Base-by-base conservation (phyloP, 1,140 invertebrate species). In the Doryteuthis pealeii region DNA sequence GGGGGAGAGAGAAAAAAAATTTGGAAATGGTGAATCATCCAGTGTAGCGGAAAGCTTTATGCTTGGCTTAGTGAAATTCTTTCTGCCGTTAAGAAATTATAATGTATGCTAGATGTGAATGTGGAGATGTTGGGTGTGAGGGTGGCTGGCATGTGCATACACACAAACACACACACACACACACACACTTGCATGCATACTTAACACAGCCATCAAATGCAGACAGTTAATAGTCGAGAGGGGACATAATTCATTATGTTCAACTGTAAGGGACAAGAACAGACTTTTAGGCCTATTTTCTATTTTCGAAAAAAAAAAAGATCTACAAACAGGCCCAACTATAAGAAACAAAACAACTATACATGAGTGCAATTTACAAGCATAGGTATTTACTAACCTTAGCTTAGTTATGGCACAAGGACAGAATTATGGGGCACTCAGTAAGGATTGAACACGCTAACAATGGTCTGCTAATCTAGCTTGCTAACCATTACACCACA, bases 31-130 rank as follows among this genome's bases (percentile, higher is more conserved):
- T 62, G 54, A 62, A 62, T 62, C 54, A 62, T 62, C 22, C 54
- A 62, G 54, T 62, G 54, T 62, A 62, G 54, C 26, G 54, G 54
- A 62, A 62, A 62, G 54, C 22, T 62, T 62, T 62, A 22, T 62
- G 54, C 54, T 62, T 62, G 54, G 54, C 54, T 62, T 22, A 28
- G 54, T 62, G 54, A 62, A 62, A 62, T 62, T 62, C 54, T 62
- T 62, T 62, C 54, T 62, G 22, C 54, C 26, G 54, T 62, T 62
- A 62, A 62, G 54, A 62, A 62, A 62, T 62, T 62, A 22, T 62
- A 62, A 62, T 62, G 54, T 62, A 62, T 62, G 54, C 54, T 62
- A 62, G 54, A 62, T 62, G 54, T 28, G 18, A 62, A 28, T 18
- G 18, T 15, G 54, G 26, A 22, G 54, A 62, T 62, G 54, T 8